These are phyloP conservation scores for Channallabes apus DNA, from an alignment of 2,797 vertebrate genomes.

Conservation along the genomic window DNA sequence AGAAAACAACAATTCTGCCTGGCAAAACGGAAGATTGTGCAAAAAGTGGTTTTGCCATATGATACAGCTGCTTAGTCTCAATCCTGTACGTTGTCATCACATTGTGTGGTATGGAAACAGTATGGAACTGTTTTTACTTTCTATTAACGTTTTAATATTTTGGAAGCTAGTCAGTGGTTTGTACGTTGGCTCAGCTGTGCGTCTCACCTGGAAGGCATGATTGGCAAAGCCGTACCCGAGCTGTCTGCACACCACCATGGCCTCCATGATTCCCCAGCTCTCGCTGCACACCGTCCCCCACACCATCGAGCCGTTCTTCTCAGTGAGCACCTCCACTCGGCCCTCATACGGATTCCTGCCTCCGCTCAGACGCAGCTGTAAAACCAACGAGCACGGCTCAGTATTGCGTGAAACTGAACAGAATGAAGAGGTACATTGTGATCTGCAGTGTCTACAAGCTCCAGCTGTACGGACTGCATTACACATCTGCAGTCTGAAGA, in stretches of 20 bases:
- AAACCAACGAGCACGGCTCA: not conserved
- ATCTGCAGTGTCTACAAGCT: not conserved
- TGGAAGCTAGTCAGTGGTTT: not conserved
- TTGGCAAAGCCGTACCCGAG: slow-evolving; percentile 82
- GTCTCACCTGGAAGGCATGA: slow-evolving; percentile 81
- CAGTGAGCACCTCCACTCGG: slow-evolving; percentile 79
- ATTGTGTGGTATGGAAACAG: no score
- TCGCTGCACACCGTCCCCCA: slow-evolving; percentile 85
- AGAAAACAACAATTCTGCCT: not conserved
- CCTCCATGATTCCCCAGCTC: slow-evolving; percentile 80
- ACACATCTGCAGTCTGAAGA: not conserved
- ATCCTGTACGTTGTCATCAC: no score
- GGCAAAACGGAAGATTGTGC: no score
- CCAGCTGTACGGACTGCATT: not conserved
- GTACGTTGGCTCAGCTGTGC: not conserved
- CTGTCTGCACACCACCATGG: slow-evolving; percentile 86
- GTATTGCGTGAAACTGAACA: not conserved
- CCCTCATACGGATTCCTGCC: slow-evolving; percentile 82
- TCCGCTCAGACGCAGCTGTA: slow-evolving; percentile 77
- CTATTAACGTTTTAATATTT: no score
- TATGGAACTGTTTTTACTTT: no score
- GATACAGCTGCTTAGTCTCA: no score
- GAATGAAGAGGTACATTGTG: not conserved
- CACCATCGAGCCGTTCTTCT: slow-evolving; percentile 74
- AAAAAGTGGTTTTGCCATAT: no score